These are phyloP conservation scores for Pycnomerus fuliginosus DNA, from an alignment of 2,888 invertebrate genomes.

Conservation along the genomic window DNA sequence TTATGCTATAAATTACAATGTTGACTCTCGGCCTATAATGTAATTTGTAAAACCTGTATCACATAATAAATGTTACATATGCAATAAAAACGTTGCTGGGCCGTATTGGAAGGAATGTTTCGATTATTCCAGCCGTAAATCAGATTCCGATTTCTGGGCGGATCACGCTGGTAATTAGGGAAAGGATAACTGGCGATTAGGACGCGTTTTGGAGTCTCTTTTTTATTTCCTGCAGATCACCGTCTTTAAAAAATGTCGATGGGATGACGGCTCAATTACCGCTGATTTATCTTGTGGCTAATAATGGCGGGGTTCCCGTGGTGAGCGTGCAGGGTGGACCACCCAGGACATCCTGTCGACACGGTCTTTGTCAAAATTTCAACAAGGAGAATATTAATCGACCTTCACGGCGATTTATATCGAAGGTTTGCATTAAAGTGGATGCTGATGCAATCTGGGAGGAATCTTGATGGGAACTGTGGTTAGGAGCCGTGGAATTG, in stretches of 20 bases:
- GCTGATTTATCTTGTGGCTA: conserved; percentile 31
- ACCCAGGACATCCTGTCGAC: not conserved
- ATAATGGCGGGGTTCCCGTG: conserved; percentile 24
- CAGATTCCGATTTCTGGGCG: too few relatives aligned
- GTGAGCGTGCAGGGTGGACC: not conserved
- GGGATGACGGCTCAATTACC: conserved; percentile 37
- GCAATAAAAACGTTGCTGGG: conserved; percentile 9
- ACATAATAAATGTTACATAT: conserved; percentile 18
- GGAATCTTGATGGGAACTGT: too few relatives aligned
- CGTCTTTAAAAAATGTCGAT: not conserved
- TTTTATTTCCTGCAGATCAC: not conserved
- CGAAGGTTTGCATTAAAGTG: too few relatives aligned
- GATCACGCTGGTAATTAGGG: conserved; percentile 36
- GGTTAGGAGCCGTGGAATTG: too few relatives aligned
- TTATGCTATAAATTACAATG: conserved; percentile 13
- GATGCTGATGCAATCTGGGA: too few relatives aligned
- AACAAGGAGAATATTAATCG: too few relatives aligned
- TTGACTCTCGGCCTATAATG: conserved; percentile 17
- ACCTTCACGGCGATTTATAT: too few relatives aligned
- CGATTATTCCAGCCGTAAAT: too few relatives aligned
- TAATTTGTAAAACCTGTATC: conserved; percentile 22
- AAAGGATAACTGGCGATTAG: conserved; percentile 35
- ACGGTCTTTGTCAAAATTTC: too few relatives aligned
- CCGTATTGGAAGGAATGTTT: conserved; percentile 5
- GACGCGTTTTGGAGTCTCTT: too few relatives aligned